phyloP scores from a whole-genome alignment of 1,140 invertebrate species.

The Neuroterus valhalla region DNA sequence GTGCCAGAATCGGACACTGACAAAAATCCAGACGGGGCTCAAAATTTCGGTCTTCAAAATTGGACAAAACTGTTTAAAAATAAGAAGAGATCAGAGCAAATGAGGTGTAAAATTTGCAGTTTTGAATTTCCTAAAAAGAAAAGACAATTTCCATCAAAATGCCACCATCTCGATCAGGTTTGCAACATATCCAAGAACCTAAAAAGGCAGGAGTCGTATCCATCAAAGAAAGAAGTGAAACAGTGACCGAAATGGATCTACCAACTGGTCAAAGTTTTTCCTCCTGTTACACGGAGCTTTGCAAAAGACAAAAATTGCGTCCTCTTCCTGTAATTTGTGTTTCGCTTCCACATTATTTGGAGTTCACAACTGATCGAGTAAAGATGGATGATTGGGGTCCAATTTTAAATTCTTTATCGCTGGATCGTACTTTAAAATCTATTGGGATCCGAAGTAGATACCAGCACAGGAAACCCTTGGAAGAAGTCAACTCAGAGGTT shows the following conservation, averaged over 20 bases:
- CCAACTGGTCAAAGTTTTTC: slow-evolving; percentile 63
- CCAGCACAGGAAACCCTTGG: slow-evolving; percentile 69
- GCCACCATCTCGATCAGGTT: neutral
- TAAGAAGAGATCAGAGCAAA: neutral
- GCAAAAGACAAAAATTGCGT: slow-evolving; percentile 61
- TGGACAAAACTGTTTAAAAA: neutral
- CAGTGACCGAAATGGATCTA: slow-evolving; percentile 49
- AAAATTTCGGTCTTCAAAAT: neutral
- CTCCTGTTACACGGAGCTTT: slow-evolving; percentile 69
- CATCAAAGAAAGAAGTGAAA: neutral
- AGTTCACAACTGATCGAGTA: slow-evolving; percentile 81
- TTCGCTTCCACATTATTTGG: slow-evolving; percentile 71
- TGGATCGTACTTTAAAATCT: slow-evolving; percentile 76
- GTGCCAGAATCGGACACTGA: neutral
- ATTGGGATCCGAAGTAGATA: slow-evolving; percentile 67
- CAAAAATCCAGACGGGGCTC: neutral
- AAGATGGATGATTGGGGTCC: slow-evolving; percentile 83
- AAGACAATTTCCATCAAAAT: slow-evolving; percentile 11
- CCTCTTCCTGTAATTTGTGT: slow-evolving; percentile 70
- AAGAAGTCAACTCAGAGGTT: slow-evolving; percentile 77
- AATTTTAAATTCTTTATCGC: slow-evolving; percentile 79
- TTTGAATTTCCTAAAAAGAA: neutral
- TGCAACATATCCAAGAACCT: neutral
- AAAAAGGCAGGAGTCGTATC: slow-evolving; percentile 1
- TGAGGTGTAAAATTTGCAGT: neutral